Evolutionary conservation across 1,140 invertebrate genomes (phyloP), one percentile per base, ranked within the genome.

Genomic region (Cecropterus lyciades): DNA sequence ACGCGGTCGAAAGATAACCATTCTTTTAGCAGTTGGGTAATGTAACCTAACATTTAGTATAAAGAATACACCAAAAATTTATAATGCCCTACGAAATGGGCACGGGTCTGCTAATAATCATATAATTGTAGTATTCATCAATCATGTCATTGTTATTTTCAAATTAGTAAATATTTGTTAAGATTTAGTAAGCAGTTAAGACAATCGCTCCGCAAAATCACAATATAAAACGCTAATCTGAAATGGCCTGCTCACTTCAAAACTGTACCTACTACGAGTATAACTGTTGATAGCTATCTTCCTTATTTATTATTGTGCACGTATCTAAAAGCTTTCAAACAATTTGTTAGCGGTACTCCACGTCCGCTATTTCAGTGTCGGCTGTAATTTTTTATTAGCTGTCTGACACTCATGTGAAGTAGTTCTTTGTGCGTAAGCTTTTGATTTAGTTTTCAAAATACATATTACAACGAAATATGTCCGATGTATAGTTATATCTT

Each of bases 261-360:
- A 46, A 46, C 15, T 13, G 45, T 20, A 46, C 45, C 45, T 46
- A 14, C 40, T 43, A 43, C 33, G 10, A 45, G 42, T 45, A 45
- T 45, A 51, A 69, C 64, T 66, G 68, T 71, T 73, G 68, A 75
- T 78, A 75, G 69, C 66, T 75, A 78, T 78, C 66, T 73, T 56
- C 27, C 64, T 79, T 75, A 79, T 75, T 75, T 79, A 79, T 79
- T 79, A 73, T 73, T 57, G 70, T 63, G 68, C 33, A 13, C 70
- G 57, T 73, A 73, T 73, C 71, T 77, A 71, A 73, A 71, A 69
- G 68, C 74, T 77, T 77, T 77, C 67, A 77, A 77, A 77, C 71
- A 73, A 70, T 73, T 70, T 72, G 70, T 69, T 76, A 42, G 57
- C 37, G 65, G 43, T 64, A 65, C 67, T 74, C 67, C 55, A 65